phyloP scores from a whole-genome alignment of 1,140 invertebrate genomes.

The Melanaphis sacchari region DNA sequence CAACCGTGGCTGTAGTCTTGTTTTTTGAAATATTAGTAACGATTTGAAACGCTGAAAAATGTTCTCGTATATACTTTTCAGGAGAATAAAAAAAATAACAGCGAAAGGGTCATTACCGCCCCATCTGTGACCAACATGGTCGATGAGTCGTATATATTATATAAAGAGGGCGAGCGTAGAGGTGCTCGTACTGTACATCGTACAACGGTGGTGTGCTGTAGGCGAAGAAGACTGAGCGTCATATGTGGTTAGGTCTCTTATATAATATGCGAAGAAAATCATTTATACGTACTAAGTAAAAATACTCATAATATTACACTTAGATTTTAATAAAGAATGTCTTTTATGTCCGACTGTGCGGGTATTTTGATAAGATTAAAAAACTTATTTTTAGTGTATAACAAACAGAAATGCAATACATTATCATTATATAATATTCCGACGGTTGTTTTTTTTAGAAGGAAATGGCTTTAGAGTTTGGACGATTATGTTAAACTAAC shows the following conservation, averaged over 20 bases:
- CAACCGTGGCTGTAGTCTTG: background rate
- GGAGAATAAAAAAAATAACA: background rate
- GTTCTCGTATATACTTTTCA: background rate
- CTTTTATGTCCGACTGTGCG: background rate
- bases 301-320: background rate
- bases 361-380: background rate
- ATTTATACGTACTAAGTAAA: background rate
- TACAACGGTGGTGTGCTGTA: background rate
- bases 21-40: conserved; percentile 33
- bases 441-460: background rate
- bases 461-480: background rate
- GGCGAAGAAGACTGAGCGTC: background rate
- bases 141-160: background rate
- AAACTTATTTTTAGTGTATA: background rate
- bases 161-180: background rate
- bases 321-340: background rate
- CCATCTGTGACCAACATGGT: conserved; percentile 52
- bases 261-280: background rate
- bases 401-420: too few relatives aligned
- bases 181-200: background rate
- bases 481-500: background rate
- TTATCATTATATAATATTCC: background rate
- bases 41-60: conserved; percentile 14
- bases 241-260: background rate
- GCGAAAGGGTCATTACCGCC: conserved; percentile 21